These are phyloP conservation scores for Enteromius treurensis DNA, from an alignment of 2,797 vertebrate species.

Conservation along the genomic window DNA sequence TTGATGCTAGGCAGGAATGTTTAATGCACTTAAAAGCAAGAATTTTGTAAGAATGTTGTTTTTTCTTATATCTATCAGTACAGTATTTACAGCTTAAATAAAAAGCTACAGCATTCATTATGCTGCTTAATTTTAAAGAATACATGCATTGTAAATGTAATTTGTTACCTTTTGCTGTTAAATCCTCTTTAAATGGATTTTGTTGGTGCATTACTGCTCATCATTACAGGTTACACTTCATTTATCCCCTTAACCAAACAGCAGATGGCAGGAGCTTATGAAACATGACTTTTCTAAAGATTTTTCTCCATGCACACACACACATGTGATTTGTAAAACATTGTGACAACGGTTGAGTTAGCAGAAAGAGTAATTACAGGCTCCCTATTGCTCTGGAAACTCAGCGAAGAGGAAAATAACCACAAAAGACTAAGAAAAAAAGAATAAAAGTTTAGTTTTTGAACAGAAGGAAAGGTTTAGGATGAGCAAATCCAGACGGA, in stretches of 20 bases:
- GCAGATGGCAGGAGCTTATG: constrained; percentile 22
- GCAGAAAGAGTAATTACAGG: constrained; percentile 77
- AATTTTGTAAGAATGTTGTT: background rate
- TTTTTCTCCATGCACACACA: background rate
- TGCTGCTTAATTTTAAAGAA: background rate
- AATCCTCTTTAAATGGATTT: background rate
- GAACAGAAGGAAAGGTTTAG: constrained; percentile 29
- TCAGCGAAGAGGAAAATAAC: constrained; percentile 8
- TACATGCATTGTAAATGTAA: background rate
- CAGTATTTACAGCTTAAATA: background rate
- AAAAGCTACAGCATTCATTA: background rate
- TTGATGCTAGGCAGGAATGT: background rate
- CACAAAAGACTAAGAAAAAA: background rate
- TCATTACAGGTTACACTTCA: constrained; percentile 21
- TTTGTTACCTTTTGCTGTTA: background rate
- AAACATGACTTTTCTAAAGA: background rate
- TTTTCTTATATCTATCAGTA: too few relatives aligned
- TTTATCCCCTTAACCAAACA: constrained; percentile 8
- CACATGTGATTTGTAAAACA: constrained; percentile 59
- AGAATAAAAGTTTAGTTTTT: constrained; percentile 6
- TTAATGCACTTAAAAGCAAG: background rate
- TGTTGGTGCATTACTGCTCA: constrained; percentile 11
- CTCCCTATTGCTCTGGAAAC: constrained; percentile 60
- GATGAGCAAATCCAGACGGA: constrained; percentile 23
- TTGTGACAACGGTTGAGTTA: constrained; percentile 63